Base-by-base conservation (phyloP, 2,113 vertebrate genomes). In the Delphinapterus leucas region DNA sequence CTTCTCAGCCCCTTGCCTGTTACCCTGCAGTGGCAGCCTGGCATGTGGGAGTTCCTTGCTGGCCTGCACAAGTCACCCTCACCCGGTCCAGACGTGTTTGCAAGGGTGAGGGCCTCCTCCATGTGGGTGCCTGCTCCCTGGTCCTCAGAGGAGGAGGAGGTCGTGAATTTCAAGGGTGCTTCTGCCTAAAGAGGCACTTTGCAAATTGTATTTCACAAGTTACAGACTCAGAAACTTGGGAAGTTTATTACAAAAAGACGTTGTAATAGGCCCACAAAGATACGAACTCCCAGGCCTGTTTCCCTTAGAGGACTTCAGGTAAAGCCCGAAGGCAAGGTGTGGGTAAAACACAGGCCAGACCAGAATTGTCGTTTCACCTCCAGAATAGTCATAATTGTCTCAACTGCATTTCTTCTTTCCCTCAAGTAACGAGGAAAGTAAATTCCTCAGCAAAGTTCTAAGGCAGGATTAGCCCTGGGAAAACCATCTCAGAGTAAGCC, bases 321-420 rank as follows among this genome's bases (percentile, higher is more conserved):
- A 92, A 88, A 88, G 60, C 79, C 95, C 77, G n/a, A 58, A 80
- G 89, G 65, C 96, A 67, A 76, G 49, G 61, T 83, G 92, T 68
- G 92, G 85, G 77, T 71, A 58, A 77, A 92, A 90, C 76, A 15
- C 67, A 88, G 63, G 49, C 80, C 94, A 68, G 76, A 65, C 20
- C 31, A 58, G 84, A 90, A 36, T 79, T 95, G 82, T 71, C 67
- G 82, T 68, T 93, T 65, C 44, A 28, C 91, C 96, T 97, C 80
- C 89, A 92, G 80, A 89, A 94, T 21, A 94, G 96, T 92, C 96
- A 80, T 92, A 90, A 85, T 95, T 15, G 84, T 93, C 82, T 96
- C 89, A 55, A 4, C 60, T 49, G 93, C 21, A 23, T 93, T 73
- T 58, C 91, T 89, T 89, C 70, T 90, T 90, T 90, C 92, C 82